Evolutionary conservation across 2,797 vertebrate genomes (phyloP), one percentile per base, ranked within the genome.

Genomic region (Urosaurus nigricauda): DNA sequence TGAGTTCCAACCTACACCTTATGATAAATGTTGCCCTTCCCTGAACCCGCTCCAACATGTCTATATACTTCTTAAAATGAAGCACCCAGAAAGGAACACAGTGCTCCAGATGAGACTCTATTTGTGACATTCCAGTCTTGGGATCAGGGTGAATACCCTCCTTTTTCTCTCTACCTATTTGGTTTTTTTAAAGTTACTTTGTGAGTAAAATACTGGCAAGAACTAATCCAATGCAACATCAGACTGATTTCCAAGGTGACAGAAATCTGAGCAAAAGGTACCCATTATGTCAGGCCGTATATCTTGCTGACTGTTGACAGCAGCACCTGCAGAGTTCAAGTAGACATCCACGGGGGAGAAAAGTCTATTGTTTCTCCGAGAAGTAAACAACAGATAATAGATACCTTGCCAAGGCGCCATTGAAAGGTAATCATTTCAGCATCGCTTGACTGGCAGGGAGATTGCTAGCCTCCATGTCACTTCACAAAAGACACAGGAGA

Each of bases 341-440:
- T 13, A 0, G 24, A 60, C 65, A 77, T 56, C 60, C 51, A 21
- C 9, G 19, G 9, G 17, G 5, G 8, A n/a, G 24, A 77, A 35
- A 77, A 32, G 58, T 3, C 83, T 56, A 74, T 77, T 85, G 78
- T 70, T 85, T 70, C 43, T 56, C 43, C 0, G 40, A 8, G n/a
- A 91, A 88, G 71, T 80, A 82, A 90, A 88, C 83, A 85, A 77
- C 58, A 21, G 83, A 85, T 84, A 88, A 88, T 82, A 79, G 51
- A 35, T 88, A 85, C 83, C 86, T 90, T 88, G 86, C 83, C 79
- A 40, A 26, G 68, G 77, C 2, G 11, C 11, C 6, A 13, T 17
- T 47, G 83, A 80, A 77, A 85, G 83, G 68, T 70, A 82, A 81
- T 90, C 78, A 77, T 85, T 90, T 87, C 14, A 0, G 29, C 51